phyloP scores from a whole-genome alignment of 2,888 invertebrate genomes.

The Trissoscelio sp. region DNA sequence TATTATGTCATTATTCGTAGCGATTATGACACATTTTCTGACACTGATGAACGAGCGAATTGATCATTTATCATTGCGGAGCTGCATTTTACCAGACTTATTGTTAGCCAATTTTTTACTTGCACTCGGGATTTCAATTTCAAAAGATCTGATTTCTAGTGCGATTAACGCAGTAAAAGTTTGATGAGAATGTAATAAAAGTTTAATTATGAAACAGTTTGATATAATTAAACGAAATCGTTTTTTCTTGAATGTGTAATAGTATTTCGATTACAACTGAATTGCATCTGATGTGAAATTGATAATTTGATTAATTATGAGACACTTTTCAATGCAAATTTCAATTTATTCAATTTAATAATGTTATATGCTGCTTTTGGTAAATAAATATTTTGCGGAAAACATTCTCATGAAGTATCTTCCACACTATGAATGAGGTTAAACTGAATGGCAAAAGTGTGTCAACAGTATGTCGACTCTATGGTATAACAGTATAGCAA shows the following conservation, averaged over 20 bases:
- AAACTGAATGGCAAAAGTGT: conserved; percentile 54
- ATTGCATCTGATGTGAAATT: background rate
- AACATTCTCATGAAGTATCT: conserved; percentile 16
- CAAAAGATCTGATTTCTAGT: conserved; percentile 16
- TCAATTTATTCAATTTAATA: background rate
- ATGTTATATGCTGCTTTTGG: background rate
- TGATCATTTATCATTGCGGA: conserved; percentile 26
- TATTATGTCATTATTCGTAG: conserved; percentile 34
- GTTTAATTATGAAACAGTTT: conserved; percentile 2
- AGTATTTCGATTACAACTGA: no score
- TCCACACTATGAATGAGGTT: conserved; percentile 43
- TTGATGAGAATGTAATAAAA: conserved; percentile 3
- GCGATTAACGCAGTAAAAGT: conserved; percentile 7
- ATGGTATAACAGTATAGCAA: conserved; percentile 53
- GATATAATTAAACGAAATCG: background rate
- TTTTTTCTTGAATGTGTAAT: background rate
- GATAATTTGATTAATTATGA: background rate
- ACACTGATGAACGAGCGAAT: conserved; percentile 32
- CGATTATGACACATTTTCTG: conserved; percentile 19
- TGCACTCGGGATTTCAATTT: background rate
- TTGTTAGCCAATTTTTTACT: conserved; percentile 2
- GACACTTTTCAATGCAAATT: no score
- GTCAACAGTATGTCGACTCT: conserved; percentile 43
- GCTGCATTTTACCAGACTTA: background rate
- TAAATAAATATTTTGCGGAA: conserved; percentile 8